A percentile compares a stretch with the other conserved stretches of the same genome.
phyloP scores from a whole-genome alignment of 2,113 vertebrate species.

The Calyptommatus sinebrachiatus region DNA sequence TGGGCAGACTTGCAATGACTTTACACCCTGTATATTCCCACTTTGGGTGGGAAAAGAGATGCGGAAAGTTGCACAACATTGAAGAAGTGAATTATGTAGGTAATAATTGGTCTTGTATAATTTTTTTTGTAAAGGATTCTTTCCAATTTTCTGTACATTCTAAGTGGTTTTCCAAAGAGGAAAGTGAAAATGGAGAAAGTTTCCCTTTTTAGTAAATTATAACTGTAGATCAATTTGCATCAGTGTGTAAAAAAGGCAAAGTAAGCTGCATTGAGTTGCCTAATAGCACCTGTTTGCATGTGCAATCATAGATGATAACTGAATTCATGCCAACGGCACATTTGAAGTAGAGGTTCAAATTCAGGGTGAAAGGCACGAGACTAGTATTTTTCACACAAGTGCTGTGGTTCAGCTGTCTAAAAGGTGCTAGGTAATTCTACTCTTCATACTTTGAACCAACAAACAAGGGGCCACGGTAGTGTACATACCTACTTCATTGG shows the following conservation, averaged over 20 bases:
- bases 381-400: too few relatives aligned
- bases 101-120: conserved; percentile 13
- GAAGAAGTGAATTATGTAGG: background rate
- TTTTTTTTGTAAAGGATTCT: background rate
- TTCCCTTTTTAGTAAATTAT: conserved; percentile 45
- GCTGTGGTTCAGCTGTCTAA: background rate
- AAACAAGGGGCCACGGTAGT: background rate
- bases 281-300: background rate
- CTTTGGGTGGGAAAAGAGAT: background rate
- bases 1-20: background rate
- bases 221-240: conserved; percentile 48
- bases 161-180: conserved; percentile 56
- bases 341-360: background rate
- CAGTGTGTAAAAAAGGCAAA: background rate
- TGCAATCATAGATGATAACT: background rate
- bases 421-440: background rate
- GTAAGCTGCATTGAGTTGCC: background rate
- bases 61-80: background rate
- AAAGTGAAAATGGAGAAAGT: conserved; percentile 45
- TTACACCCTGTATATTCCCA: too few relatives aligned
- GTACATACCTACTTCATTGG: background rate
- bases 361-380: background rate
- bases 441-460: background rate
- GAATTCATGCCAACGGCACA: background rate
- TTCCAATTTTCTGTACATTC: conserved; percentile 35